Base-by-base conservation (phyloP, 2,888 invertebrate species). In the Melipona bicolor region DNA sequence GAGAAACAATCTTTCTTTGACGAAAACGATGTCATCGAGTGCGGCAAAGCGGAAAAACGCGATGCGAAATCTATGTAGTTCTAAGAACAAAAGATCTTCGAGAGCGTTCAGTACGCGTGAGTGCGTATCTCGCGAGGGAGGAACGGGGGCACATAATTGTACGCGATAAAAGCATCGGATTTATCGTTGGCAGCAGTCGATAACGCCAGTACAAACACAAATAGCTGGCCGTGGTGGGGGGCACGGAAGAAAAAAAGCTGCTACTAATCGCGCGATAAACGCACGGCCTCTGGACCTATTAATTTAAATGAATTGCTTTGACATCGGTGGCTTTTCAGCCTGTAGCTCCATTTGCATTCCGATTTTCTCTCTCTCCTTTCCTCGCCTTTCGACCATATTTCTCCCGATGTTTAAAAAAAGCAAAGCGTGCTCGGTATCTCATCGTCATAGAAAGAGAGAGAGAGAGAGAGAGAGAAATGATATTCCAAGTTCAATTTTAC, bases 231-330 rank as follows among this genome's bases (percentile, higher is more conserved):
- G 15, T 43, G 2, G 43, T 43, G 43, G 43, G 43, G 43, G 67
- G 77, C 62, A 56, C 50, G 76, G 49, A 73, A 68, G 74, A 68
- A 76, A 75, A 77, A 84, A 87, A 70, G 65, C 81, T 56, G 68
- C 65, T 73, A 78, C 79, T 90, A 91, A 92, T 91, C 85, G 88
- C 83, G 79, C 85, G 90, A 91, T 91, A 92, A 91, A 82, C 73
- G 82, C 81, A 11, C 83, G 88, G 85, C 87, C 88, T 89, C 89
- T 89, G 85, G 88, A 89, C 88, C 90, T 90, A 91, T 92, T 92
- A 90, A 92, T 91, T 92, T 89, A 85, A 93, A 93, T 87, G 88
- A 91, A 92, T 92, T 90, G 88, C 89, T 91, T 87, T 87, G 90
- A 92, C 89, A 92, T 84, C 78, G 83, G 71, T 70, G 74, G 61